Evolutionary conservation across 2,888 invertebrate species (phyloP).

Genomic region (Tetragonisca angustula): DNA sequence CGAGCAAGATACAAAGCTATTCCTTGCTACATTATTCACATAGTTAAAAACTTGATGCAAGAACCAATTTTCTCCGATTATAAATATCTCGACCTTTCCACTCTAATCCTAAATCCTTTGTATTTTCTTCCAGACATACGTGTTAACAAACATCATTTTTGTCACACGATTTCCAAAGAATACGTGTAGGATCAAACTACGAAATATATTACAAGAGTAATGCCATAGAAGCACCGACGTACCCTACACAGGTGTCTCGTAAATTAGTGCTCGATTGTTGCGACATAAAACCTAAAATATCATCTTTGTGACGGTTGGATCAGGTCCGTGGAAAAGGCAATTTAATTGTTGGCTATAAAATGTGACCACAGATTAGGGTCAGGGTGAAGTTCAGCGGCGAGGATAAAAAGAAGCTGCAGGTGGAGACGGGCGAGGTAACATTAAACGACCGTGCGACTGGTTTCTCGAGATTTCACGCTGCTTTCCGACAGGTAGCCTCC

Average conservation of each 20-base stretch:
- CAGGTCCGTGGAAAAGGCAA: neutral
- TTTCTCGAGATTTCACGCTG: constrained; percentile 64
- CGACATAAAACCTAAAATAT: neutral
- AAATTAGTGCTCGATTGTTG: neutral
- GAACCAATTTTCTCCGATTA: neutral
- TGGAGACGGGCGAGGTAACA: constrained; percentile 44
- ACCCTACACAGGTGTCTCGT: neutral
- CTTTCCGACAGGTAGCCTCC: constrained; percentile 47
- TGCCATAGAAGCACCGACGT: too few relatives aligned
- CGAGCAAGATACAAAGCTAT: neutral
- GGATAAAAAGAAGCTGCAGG: constrained; percentile 50
- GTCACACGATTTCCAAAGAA: neutral
- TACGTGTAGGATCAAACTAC: neutral
- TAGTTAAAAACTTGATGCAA: neutral
- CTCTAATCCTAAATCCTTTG: neutral
- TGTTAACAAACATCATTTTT: neutral
- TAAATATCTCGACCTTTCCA: neutral
- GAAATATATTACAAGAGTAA: neutral
- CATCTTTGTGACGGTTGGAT: neutral
- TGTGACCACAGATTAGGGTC: constrained; percentile 31
- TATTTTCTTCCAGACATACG: neutral
- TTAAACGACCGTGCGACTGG: constrained; percentile 64
- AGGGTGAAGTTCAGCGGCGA: constrained; percentile 48
- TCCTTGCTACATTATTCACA: neutral
- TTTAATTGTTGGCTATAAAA: constrained; percentile 18